Conservation (phyloP, 2,113 vertebrate genomes). For the Channa argus region DNA sequence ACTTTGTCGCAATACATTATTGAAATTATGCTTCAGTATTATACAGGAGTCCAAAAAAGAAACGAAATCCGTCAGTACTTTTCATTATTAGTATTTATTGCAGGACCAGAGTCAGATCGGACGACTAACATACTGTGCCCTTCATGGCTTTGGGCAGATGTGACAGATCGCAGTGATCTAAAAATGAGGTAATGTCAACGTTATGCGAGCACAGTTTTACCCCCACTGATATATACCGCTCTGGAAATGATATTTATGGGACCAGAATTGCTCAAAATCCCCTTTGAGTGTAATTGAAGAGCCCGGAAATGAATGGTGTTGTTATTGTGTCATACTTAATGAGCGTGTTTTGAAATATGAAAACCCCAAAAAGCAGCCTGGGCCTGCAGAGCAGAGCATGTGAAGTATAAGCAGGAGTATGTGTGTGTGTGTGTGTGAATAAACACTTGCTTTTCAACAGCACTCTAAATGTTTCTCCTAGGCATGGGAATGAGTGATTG, state of each 20-base stretch:
- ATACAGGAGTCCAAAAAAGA: neutral
- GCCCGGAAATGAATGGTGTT: constrained; percentile 48
- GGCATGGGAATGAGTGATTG: constrained; percentile 44
- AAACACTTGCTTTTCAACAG: constrained; percentile 63
- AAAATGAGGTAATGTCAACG: neutral
- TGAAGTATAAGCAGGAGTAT: neutral
- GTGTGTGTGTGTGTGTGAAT: constrained; percentile 20
- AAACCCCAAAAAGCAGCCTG: constrained; percentile 56
- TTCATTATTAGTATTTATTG: neutral
- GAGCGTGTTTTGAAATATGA: constrained; percentile 67
- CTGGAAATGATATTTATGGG: constrained; percentile 48
- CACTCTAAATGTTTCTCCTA: constrained; percentile 61
- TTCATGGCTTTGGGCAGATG: constrained; percentile 7
- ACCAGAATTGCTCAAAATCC: constrained; percentile 39
- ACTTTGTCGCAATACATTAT: neutral
- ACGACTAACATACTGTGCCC: constrained; percentile 2
- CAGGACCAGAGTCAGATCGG: neutral
- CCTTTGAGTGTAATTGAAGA: constrained; percentile 46
- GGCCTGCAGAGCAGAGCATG: constrained; percentile 54
- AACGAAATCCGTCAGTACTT: no score
- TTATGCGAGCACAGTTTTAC: constrained; percentile 12
- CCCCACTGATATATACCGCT: constrained; percentile 13
- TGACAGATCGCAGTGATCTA: constrained; percentile 5
- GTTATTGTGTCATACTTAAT: constrained; percentile 74
- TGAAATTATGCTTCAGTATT: neutral